Evolutionary conservation across 2,888 invertebrate genomes (phyloP), one percentile per base, ranked within the genome.

Genomic region (Lamellibrachia columna): DNA sequence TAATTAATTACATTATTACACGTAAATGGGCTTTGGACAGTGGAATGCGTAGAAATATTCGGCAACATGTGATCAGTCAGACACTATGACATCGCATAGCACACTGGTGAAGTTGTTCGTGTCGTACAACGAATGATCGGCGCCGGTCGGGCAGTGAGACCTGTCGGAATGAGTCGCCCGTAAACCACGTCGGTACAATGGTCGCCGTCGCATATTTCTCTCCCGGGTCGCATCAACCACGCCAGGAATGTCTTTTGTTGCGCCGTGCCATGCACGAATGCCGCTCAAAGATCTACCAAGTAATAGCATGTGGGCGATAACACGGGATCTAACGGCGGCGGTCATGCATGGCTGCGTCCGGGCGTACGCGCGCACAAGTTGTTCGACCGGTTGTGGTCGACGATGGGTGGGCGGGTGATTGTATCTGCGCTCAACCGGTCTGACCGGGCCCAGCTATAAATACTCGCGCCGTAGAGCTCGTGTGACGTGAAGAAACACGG

Each of bases 381-480:
- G 75, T 22, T 75, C 75, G 22, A 75, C 75, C 75, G 75, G 75
- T 75, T 75, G 75, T n/a, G 4, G 75, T 75, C 75, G 75, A n/a
- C n/a, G 22, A 4, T 75, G 75, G 75, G 75, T 75, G 75, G 75
- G 75, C 75, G 75, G 11, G 75, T 75, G 75, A 75, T 75, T 75
- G 75, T 75, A 75, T 75, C 75, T 75, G 75, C 22, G 75, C 75
- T 75, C 75, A 75, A 75, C 75, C 75, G 75, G 75, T 75, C 75
- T 75, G 75, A 75, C 75, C 75, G 55, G 55, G 55, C 55, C 55
- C 55, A n/a, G 75, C 75, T 75, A 75, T 75, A 75, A 75, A 75
- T 75, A 75, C 75, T 75, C 75, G n/a, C 75, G n/a, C 75, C 15
- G 75, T 75, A 15, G 75, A 15, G 75, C 15, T 75, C n/a, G 75